phyloP scores from a whole-genome alignment of 2,113 vertebrate species.

The Pollachius pollachius region DNA sequence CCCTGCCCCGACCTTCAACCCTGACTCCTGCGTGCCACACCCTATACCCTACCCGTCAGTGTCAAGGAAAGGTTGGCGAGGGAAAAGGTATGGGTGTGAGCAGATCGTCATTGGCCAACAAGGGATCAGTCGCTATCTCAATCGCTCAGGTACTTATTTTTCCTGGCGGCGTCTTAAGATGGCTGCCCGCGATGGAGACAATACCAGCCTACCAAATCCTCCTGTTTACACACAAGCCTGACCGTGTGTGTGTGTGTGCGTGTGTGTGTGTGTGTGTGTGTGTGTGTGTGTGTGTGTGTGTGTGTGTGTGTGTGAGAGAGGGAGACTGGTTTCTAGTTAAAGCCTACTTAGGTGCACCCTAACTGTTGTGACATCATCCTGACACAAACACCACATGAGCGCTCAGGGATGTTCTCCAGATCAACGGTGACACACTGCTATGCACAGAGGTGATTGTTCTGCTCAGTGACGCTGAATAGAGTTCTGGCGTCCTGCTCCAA shows the following conservation, averaged over 20 bases:
- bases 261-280: conserved; percentile 27
- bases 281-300: conserved; percentile 26
- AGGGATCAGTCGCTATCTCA: conserved; percentile 54
- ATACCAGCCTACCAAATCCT: conserved; percentile 57
- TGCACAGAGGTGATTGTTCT: conserved; percentile 54
- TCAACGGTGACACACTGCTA: conserved; percentile 12
- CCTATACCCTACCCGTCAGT: conserved; percentile 39
- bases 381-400: too few species aligned
- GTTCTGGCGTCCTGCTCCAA: conserved; percentile 60
- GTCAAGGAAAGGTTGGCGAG: conserved; percentile 17
- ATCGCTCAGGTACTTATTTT: conserved; percentile 68
- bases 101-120: conserved; percentile 17
- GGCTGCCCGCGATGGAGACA: conserved; percentile 71
- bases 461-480: conserved; percentile 66
- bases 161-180: conserved; percentile 67
- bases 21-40: conserved; percentile 19
- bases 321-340: neutral
- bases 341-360: too few species aligned
- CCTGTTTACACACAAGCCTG: conserved; percentile 75
- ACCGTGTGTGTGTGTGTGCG: conserved; percentile 37
- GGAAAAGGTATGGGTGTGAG: conserved; percentile 25
- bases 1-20: neutral
- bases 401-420: neutral
- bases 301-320: conserved; percentile 22
- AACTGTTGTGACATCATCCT: too few species aligned